Conservation (phyloP, 64 coral and sea anemone genomes). For the Montipora cactus region DNA sequence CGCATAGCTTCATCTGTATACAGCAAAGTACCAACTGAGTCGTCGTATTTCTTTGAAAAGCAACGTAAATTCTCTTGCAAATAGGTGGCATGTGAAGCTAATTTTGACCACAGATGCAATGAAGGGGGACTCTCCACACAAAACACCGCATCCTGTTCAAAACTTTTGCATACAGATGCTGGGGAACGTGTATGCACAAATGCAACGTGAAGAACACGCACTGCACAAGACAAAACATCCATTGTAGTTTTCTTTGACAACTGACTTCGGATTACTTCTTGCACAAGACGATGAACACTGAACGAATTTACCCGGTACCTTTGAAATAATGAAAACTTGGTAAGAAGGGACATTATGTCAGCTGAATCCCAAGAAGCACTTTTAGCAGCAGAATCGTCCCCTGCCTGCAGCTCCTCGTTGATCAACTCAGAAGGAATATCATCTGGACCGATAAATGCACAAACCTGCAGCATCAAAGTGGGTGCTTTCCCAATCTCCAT, state of each 20-base stretch:
- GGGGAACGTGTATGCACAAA: constrained; percentile 38
- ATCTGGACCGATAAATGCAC: constrained; percentile 72
- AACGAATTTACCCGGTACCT: constrained; percentile 47
- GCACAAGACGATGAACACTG: constrained; percentile 81
- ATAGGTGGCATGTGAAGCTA: constrained; percentile 61
- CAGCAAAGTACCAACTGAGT: constrained; percentile 1
- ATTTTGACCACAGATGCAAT: constrained; percentile 70
- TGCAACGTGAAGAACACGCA: constrained; percentile 49
- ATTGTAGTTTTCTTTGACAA: constrained; percentile 8
- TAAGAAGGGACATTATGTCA: constrained; percentile 59
- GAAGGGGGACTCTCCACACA: constrained; percentile 64
- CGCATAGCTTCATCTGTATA: constrained; percentile 65
- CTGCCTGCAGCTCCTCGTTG: constrained; percentile 63
- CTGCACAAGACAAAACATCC: constrained; percentile 45
- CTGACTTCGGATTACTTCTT: constrained; percentile 75
- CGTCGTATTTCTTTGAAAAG: neutral
- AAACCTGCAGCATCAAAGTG: constrained; percentile 67
- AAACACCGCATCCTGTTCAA: constrained; percentile 62
- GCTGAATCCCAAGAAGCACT: constrained; percentile 19
- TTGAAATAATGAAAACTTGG: constrained; percentile 89
- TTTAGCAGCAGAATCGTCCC: neutral
- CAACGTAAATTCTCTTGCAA: constrained; percentile 52
- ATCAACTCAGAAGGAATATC: constrained; percentile 84
- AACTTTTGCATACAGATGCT: constrained; percentile 50
- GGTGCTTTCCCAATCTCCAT: constrained; percentile 50